A percentile compares a stretch with the other conserved stretches of the same genome.
phyloP scores from a whole-genome alignment of 2,888 invertebrate genomes.

The Drosophila anomalipes region DNA sequence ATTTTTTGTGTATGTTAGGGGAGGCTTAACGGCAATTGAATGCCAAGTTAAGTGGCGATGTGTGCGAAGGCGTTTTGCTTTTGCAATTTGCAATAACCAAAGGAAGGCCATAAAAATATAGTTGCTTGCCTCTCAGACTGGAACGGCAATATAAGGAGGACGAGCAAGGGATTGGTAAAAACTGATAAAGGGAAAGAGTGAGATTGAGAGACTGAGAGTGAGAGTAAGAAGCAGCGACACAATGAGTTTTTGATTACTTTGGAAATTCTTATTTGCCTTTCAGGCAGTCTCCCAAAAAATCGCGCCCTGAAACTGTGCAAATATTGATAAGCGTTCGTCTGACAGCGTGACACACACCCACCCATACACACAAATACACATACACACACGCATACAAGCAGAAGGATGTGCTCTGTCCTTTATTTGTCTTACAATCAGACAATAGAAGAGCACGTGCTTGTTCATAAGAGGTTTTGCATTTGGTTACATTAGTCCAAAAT shows the following conservation, averaged over 20 bases:
- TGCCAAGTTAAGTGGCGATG: conserved; percentile 77
- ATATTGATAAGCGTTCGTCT: conserved; percentile 75
- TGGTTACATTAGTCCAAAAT: conserved; percentile 37
- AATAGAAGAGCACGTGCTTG: conserved; percentile 34
- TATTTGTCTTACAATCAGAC: conserved; percentile 60
- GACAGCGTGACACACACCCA: conserved; percentile 23
- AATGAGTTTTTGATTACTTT: conserved; percentile 82
- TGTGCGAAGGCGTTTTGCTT: conserved; percentile 79
- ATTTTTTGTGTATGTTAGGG: conserved; percentile 24
- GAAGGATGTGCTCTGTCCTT: conserved; percentile 21
- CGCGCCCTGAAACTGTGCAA: conserved; percentile 71
- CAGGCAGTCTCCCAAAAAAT: conserved; percentile 49
- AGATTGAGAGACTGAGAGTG: not conserved
- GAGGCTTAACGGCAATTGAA: conserved; percentile 76
- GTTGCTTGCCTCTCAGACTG: conserved; percentile 56
- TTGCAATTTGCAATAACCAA: conserved; percentile 80
- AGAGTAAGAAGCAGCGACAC: conserved; percentile 41
- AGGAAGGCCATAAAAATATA: conserved; percentile 77
- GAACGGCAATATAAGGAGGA: conserved; percentile 4
- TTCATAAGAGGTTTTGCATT: conserved; percentile 26
- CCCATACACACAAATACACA: conserved; percentile 31
- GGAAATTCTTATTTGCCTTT: conserved; percentile 78
- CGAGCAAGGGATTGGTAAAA: not conserved
- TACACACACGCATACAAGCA: conserved; percentile 3
- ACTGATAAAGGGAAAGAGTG: not conserved